These are phyloP conservation scores for Riparia riparia DNA, from an alignment of 2,113 vertebrate genomes.

Conservation along the genomic window DNA sequence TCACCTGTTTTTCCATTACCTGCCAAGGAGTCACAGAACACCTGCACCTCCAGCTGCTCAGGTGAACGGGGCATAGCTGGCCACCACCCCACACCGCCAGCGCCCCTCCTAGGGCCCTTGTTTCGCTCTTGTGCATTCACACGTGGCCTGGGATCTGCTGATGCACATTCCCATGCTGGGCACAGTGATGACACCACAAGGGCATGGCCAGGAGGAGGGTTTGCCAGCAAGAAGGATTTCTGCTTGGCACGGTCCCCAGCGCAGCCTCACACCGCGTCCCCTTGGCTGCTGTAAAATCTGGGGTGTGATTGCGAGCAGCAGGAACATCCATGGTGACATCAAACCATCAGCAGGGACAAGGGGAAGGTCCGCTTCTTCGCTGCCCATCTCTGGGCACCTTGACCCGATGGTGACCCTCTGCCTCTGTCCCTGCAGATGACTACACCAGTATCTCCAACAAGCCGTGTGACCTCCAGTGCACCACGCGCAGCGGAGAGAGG, in stretches of 20 bases:
- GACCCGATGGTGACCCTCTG: background rate
- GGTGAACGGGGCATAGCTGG: background rate
- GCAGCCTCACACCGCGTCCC: background rate
- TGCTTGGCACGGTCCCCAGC: background rate
- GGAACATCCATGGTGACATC: background rate
- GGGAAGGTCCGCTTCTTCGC: background rate
- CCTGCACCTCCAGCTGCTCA: background rate
- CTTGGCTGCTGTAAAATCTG: background rate
- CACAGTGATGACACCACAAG: background rate
- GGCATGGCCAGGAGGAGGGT: background rate
- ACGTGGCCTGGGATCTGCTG: background rate
- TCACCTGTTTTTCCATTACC: background rate
- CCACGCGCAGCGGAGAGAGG: slow-evolving; percentile 83
- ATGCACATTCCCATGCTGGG: background rate
- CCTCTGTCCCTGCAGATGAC: slow-evolving; percentile 79
- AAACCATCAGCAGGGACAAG: background rate
- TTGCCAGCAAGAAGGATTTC: background rate
- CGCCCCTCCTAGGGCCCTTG: background rate
- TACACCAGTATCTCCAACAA: slow-evolving; percentile 93
- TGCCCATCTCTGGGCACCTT: background rate
- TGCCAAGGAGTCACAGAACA: background rate
- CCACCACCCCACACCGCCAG: background rate
- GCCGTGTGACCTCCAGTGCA: slow-evolving; percentile 91
- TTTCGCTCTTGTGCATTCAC: background rate
- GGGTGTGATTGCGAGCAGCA: background rate